phyloP scores from a whole-genome alignment of 2,113 vertebrate species.

The Brachypodius melanocephalos region DNA sequence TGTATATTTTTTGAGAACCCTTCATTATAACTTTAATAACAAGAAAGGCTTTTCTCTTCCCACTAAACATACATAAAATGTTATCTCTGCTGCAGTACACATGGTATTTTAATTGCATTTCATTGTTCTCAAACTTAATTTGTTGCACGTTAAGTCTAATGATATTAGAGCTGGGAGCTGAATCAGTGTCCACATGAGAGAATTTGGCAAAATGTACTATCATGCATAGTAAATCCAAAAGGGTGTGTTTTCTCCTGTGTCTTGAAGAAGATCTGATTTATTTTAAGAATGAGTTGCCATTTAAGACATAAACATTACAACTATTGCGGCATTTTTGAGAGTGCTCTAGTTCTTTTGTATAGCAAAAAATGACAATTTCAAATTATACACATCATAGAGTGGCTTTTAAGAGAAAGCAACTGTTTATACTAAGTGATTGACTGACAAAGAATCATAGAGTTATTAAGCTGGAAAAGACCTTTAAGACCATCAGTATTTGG shows the following conservation, averaged over 20 bases:
- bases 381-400: background rate
- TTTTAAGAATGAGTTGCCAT: conserved; percentile 6
- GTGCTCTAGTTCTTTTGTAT: background rate
- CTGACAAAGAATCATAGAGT: background rate
- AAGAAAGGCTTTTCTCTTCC: background rate
- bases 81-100: conserved; percentile 6
- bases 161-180: background rate
- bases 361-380: background rate
- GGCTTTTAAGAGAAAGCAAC: background rate
- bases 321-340: background rate
- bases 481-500: background rate
- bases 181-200: conserved; percentile 1
- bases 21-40: background rate
- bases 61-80: background rate
- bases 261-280: background rate
- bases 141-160: conserved; percentile 44
- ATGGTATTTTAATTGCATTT: conserved; percentile 42
- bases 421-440: background rate
- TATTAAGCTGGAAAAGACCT: background rate
- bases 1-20: background rate
- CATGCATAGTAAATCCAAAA: background rate
- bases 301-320: background rate
- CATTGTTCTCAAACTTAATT: conserved; percentile 17
- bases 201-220: background rate
- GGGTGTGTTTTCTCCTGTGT: background rate